Base-by-base conservation (phyloP, 2,888 invertebrate species). In the Aelia acuminata region DNA sequence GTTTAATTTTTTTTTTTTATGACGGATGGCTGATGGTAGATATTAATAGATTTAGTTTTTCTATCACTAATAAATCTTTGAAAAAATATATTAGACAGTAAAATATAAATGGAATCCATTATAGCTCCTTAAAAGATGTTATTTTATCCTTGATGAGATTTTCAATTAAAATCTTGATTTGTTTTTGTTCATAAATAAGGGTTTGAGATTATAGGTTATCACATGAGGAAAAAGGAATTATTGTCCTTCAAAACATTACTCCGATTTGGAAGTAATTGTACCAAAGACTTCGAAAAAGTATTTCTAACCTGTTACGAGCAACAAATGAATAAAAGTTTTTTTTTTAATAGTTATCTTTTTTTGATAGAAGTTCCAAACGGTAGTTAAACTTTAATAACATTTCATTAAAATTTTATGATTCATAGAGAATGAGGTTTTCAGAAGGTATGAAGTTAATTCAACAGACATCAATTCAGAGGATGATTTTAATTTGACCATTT, bases 101-200 rank as follows among this genome's bases (percentile, higher is more conserved):
- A 70, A 70, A 35, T 70, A 70, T 70, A 70, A 70, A 70, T 35
- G 15, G 63, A 20, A 70, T 35, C 20, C 7, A 70, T 7, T 70
- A 70, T 70, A 35, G 31, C 35, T 8, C 31, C 35, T 70, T 70
- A 35, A 70, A 70, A 5, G 63, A 70, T 70, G 18, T 70, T 70
- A 70, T 70, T 70, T 70, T 70, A 80, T 10, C 10, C 80, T 47
- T 80, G 80, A 80, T 80, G 80, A 80, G 80, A 80, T 43, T 80
- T 80, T 47, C 43, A 43, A 80, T 80, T 39, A 80, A 47, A 80
- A 80, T 47, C 35, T 22, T 80, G 43, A 80, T 80, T 80, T 43
- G n/a, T 43, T 80, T 80, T 80, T 43, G 80, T 39, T 80, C 80
- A 80, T 80, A 43, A 80, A 80, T 80, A 80, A 80, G 43, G 43